These are phyloP conservation scores for Meloidogyne hapla DNA, from an alignment of 1,140 invertebrate species.

Conservation along the genomic window DNA sequence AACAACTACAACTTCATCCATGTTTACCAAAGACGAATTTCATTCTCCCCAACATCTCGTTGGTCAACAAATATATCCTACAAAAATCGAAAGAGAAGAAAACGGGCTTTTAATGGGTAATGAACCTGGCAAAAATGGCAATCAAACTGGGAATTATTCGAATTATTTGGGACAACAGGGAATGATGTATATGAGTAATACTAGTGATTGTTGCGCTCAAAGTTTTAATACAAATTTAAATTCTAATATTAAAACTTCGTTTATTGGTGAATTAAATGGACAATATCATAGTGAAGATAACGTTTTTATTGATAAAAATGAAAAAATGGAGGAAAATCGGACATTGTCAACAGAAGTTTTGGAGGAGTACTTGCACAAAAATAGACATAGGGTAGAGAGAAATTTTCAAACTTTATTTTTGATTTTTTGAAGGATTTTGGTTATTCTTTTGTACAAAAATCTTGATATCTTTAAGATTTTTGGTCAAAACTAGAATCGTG, in stretches of 20 bases:
- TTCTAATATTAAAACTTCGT: background rate
- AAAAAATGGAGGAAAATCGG: background rate
- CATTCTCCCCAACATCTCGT: background rate
- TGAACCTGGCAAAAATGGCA: background rate
- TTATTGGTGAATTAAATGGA: background rate
- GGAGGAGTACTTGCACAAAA: constrained; percentile 47
- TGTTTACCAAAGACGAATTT: background rate
- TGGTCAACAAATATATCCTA: background rate
- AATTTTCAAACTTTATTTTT: no score
- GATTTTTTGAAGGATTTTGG: no score
- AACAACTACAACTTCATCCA: background rate
- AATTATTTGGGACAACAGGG: background rate
- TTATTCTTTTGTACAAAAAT: no score
- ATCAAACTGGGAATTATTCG: background rate
- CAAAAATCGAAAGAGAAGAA: background rate
- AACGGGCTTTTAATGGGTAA: background rate
- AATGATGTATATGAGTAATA: no score
- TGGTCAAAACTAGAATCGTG: no score
- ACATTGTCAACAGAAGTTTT: constrained; percentile 12
- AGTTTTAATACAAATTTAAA: background rate
- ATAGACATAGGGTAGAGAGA: constrained; percentile 32
- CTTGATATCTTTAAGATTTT: no score
- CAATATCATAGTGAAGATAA: background rate
- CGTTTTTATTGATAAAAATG: background rate
- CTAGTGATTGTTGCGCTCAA: no score